phyloP scores from a whole-genome alignment of 2,888 invertebrate species.

The Eumacrocentrus americanus region DNA sequence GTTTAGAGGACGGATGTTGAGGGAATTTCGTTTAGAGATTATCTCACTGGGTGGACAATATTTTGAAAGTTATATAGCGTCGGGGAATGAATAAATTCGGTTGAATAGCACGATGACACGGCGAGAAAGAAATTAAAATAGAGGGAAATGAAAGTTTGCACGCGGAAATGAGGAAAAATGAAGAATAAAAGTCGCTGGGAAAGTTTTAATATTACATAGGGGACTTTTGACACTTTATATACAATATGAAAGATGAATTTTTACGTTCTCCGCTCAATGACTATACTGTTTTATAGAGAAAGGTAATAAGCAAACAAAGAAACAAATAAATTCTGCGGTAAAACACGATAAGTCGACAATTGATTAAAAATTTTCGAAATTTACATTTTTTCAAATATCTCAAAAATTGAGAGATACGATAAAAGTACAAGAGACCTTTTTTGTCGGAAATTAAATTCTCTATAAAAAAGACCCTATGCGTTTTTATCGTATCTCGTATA shows the following conservation, averaged over 20 bases:
- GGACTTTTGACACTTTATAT: not conserved
- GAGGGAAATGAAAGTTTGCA: too few species aligned
- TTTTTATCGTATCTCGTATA: too few species aligned
- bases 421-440: too few species aligned
- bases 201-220: not conserved
- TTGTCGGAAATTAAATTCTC: too few species aligned
- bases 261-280: not conserved
- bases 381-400: too few species aligned
- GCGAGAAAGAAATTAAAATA: not conserved
- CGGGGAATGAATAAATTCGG: not conserved
- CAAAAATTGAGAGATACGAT: too few species aligned
- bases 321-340: too few species aligned
- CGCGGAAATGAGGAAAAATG: too few species aligned
- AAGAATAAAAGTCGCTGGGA: constrained; percentile 1
- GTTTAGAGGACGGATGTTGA: not conserved
- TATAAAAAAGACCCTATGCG: too few species aligned
- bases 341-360: too few species aligned
- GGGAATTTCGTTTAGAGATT: not conserved
- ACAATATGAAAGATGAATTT: not conserved
- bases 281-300: not conserved
- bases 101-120: not conserved
- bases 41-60: not conserved
- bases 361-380: too few species aligned
- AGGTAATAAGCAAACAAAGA: constrained; percentile 3
- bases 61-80: not conserved